These are phyloP conservation scores for Chionomys nivalis DNA, from an alignment of 2,113 vertebrate genomes.

Conservation along the genomic window DNA sequence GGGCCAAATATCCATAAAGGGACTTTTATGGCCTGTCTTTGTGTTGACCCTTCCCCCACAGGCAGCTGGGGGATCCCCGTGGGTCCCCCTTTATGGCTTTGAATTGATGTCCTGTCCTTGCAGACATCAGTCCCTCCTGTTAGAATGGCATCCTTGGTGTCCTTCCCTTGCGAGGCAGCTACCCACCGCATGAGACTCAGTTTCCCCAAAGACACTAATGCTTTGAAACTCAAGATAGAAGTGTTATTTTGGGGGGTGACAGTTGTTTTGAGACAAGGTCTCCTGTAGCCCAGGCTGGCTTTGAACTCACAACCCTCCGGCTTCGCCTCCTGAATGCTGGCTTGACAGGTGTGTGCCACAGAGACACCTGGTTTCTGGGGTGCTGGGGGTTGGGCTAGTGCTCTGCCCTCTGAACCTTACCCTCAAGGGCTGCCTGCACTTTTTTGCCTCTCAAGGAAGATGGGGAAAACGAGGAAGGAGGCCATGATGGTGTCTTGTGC, in stretches of 20 bases:
- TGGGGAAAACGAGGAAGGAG: not conserved
- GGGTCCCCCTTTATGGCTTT: constrained; percentile 4
- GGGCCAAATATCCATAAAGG: constrained; percentile 27
- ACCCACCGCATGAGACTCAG: not conserved
- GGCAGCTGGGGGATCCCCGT: not conserved
- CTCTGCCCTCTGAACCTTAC: not conserved
- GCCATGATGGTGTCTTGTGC: not conserved
- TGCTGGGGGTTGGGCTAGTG: not conserved
- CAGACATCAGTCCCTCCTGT: not conserved
- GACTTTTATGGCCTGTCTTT: constrained; percentile 40
- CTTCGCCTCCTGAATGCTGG: not conserved
- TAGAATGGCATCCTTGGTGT: not conserved
- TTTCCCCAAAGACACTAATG: not conserved
- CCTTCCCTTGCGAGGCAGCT: not conserved
- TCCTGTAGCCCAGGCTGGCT: not conserved
- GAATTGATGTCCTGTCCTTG: not conserved
- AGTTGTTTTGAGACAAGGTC: not conserved
- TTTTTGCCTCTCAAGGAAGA: not conserved
- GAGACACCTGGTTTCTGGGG: not conserved
- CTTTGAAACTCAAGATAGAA: not conserved
- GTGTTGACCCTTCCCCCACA: not conserved
- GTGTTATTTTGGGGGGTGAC: not conserved
- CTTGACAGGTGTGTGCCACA: not conserved
- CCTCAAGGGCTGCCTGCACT: not conserved
- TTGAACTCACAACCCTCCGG: not conserved